Evolutionary conservation across 2,113 vertebrate species (phyloP).

Genomic region (Xerus inauris): DNA sequence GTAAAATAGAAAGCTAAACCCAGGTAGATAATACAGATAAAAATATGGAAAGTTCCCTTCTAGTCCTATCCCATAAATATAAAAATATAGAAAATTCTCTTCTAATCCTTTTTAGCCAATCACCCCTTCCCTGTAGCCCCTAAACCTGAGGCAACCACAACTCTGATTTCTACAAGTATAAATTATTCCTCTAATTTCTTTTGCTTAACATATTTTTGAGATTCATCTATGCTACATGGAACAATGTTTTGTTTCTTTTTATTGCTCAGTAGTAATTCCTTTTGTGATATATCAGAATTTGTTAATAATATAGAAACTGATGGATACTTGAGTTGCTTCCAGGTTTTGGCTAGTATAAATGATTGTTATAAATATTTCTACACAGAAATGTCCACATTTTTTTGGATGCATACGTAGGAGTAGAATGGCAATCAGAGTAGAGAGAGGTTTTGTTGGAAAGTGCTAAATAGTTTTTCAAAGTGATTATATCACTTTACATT

Average conservation of each 20-base stretch:
- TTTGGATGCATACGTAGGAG: not conserved
- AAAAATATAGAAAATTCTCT: no score
- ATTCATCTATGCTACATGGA: not conserved
- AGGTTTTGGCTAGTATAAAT: constrained; percentile 41
- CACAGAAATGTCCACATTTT: not conserved
- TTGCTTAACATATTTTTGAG: constrained; percentile 24
- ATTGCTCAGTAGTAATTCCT: not conserved
- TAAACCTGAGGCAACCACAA: not conserved
- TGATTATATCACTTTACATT: not conserved
- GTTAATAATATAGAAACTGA: not conserved
- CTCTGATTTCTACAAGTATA: not conserved
- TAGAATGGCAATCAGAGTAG: not conserved
- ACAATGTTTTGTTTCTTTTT: not conserved
- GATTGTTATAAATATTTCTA: not conserved
- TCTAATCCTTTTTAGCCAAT: not conserved
- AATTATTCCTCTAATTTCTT: constrained; percentile 33
- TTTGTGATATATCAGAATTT: constrained; percentile 12
- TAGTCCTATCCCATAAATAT: no score
- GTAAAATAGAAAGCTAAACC: constrained; percentile 22
- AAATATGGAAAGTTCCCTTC: not conserved
- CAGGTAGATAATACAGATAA: not conserved
- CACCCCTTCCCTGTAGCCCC: no score
- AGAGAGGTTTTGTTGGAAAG: not conserved
- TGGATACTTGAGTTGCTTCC: not conserved
- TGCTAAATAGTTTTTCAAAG: not conserved